Conservation (phyloP, 2,888 invertebrate genomes). For the Alloscopus bannaensis region DNA sequence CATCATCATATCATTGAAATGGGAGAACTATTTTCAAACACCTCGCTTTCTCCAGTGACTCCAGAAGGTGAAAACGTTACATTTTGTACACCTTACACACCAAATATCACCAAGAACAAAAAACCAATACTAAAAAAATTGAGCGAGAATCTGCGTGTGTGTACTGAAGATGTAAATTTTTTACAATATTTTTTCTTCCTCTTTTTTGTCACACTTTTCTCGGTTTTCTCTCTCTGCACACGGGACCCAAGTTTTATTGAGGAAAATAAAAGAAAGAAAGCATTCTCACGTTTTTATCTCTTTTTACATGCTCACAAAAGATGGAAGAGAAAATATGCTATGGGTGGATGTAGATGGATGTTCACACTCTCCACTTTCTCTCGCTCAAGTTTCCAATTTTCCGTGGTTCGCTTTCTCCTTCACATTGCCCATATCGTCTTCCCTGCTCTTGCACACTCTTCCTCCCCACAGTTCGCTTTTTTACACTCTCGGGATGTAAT, state of each 20-base stretch:
- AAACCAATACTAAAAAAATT: background rate
- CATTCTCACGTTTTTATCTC: conserved; percentile 30
- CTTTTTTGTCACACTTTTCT: conserved; percentile 48
- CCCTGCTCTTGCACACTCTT: too few species aligned
- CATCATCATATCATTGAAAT: conserved; percentile 8
- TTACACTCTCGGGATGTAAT: conserved; percentile 36
- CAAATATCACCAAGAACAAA: background rate
- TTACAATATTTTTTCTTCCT: conserved; percentile 45
- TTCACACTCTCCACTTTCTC: too few species aligned
- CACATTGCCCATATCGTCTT: too few species aligned
- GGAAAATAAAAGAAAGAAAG: conserved; percentile 50
- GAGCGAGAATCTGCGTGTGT: background rate
- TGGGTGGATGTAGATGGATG: background rate
- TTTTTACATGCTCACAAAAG: conserved; percentile 16
- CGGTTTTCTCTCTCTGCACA: too few species aligned
- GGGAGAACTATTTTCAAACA: background rate
- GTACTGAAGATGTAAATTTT: conserved; percentile 51
- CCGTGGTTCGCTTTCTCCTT: conserved; percentile 31
- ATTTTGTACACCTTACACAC: background rate
- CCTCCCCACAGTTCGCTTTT: background rate
- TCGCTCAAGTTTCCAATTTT: conserved; percentile 52
- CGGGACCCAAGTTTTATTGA: conserved; percentile 54
- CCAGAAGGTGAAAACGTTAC: background rate
- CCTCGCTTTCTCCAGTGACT: too few species aligned
- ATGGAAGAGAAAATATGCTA: background rate